A percentile compares a stretch with the other conserved stretches of the same genome.
phyloP scores from a whole-genome alignment of 2,113 vertebrate species.

The Gymnarchus niloticus region DNA sequence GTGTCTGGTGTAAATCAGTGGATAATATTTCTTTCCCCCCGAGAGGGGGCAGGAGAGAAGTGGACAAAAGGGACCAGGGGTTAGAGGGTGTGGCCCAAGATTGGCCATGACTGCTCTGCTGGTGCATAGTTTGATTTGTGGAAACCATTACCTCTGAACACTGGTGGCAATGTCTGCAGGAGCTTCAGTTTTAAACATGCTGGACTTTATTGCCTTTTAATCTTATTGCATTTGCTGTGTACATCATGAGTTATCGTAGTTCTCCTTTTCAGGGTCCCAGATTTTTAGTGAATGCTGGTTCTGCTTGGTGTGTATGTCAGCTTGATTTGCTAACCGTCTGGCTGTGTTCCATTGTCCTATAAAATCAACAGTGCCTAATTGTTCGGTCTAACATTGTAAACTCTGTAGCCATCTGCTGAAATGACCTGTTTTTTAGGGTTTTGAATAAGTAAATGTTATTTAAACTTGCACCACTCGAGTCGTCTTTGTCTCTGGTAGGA shows the following conservation, averaged over 20 bases:
- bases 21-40: not conserved
- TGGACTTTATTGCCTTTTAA: conserved; percentile 49
- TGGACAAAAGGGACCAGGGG: not conserved
- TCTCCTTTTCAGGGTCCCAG: conserved; percentile 39
- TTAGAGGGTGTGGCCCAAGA: conserved; percentile 30
- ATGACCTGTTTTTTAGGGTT: conserved; percentile 47
- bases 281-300: not conserved
- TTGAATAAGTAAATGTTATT: conserved; percentile 71
- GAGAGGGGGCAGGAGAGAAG: not conserved
- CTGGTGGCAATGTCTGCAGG: conserved; percentile 20
- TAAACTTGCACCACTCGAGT: conserved; percentile 42
- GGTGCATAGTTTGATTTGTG: conserved; percentile 46
- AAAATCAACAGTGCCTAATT: conserved; percentile 30
- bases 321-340: conserved; percentile 18
- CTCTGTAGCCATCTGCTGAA: conserved; percentile 37
- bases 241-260: conserved; percentile 50
- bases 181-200: conserved; percentile 47
- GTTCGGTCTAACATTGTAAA: conserved; percentile 28
- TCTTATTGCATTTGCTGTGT: conserved; percentile 62
- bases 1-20: not conserved
- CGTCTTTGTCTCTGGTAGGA: conserved; percentile 22
- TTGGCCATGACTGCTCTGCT: not conserved
- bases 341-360: not conserved
- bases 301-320: conserved; percentile 41
- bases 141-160: conserved; percentile 62